Evolutionary conservation across 2,113 vertebrate species (phyloP).

Genomic region (Oreamnos americanus): DNA sequence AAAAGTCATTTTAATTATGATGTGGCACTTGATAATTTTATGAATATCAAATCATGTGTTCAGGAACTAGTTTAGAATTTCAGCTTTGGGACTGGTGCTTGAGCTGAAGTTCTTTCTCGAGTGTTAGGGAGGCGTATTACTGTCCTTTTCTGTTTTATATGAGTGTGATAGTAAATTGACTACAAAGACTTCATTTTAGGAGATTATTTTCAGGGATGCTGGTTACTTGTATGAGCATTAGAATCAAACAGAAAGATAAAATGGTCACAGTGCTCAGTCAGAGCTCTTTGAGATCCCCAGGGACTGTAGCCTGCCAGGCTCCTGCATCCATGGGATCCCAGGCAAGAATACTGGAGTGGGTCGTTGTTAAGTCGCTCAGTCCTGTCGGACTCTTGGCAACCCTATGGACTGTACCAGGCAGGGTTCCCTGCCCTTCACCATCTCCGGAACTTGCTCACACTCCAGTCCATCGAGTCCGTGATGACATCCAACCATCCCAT

Average conservation of each 20-base stretch:
- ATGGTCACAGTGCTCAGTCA: too few relatives aligned
- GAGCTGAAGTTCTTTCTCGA: not conserved
- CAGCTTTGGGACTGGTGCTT: not conserved
- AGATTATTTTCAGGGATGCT: not conserved
- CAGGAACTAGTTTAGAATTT: not conserved
- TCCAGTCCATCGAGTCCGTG: too few relatives aligned
- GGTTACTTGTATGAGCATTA: not conserved
- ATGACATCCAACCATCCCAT: too few relatives aligned
- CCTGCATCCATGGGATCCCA: too few relatives aligned
- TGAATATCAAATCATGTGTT: not conserved
- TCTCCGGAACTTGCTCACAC: too few relatives aligned
- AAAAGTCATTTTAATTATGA: not conserved
- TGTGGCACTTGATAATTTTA: not conserved
- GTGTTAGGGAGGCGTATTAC: not conserved
- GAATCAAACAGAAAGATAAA: too few relatives aligned
- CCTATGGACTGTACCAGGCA: too few relatives aligned
- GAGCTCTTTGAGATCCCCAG: too few relatives aligned
- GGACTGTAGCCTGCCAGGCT: too few relatives aligned
- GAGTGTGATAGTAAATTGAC: not conserved
- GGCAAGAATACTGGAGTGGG: too few relatives aligned
- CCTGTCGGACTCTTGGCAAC: too few relatives aligned
- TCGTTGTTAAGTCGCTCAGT: fast-evolving
- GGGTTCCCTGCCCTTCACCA: too few relatives aligned
- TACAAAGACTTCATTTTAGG: not conserved
- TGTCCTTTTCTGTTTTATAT: not conserved